Conservation (phyloP, 2,113 vertebrate species). For the Axis porcinus region DNA sequence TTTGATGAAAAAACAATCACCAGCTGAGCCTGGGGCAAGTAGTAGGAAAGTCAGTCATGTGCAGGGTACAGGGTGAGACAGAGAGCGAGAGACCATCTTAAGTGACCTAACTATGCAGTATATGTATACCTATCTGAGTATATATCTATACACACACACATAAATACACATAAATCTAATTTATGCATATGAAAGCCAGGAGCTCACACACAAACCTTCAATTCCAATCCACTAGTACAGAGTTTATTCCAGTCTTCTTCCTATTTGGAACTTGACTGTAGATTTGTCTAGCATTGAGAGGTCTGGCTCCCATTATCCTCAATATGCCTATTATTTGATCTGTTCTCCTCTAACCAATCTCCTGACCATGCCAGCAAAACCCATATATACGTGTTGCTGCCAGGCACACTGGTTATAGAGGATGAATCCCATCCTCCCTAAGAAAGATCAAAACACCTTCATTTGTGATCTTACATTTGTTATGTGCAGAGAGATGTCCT, state of each 20-base stretch:
- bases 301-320: background rate
- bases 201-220: background rate
- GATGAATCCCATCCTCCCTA: background rate
- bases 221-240: background rate
- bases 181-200: background rate
- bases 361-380: background rate
- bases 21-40: background rate
- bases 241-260: background rate
- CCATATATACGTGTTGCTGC: background rate
- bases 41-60: background rate
- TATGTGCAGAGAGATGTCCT: background rate
- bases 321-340: background rate
- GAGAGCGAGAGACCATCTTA: background rate
- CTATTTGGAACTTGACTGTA: background rate
- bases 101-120: background rate
- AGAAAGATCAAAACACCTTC: background rate
- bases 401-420: background rate
- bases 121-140: background rate
- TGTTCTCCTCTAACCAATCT: background rate
- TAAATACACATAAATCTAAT: background rate
- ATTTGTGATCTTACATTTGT: background rate
- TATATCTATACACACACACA: background rate
- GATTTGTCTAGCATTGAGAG: background rate
- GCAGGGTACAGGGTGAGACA: background rate
- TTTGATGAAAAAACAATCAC: background rate